Percentiles rank a stretch among this genome's conserved stretches.
Evolutionary conservation across 1,140 invertebrate genomes (phyloP).

Genomic region (Rhopalosiphum padi): DNA sequence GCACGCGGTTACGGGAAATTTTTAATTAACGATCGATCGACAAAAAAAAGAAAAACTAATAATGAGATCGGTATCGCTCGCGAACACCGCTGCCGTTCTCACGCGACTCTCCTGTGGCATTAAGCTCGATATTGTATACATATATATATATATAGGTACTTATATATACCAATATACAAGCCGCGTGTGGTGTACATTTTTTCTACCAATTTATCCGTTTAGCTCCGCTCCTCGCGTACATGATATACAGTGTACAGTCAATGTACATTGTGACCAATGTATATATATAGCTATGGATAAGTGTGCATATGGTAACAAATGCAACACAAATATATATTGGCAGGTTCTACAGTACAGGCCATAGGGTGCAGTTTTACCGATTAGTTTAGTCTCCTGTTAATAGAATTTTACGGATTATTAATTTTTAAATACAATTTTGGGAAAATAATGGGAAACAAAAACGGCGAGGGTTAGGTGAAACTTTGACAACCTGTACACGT

Average conservation of each 20-base stretch:
- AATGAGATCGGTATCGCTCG: constrained; percentile 41
- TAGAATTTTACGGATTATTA: background rate
- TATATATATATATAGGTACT: background rate
- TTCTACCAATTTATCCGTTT: background rate
- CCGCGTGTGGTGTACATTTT: background rate
- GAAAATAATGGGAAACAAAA: too few relatives aligned
- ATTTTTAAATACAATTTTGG: background rate
- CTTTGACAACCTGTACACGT: background rate
- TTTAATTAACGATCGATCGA: constrained; percentile 46
- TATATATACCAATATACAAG: background rate
- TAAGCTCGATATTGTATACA: background rate
- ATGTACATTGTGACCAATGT: background rate
- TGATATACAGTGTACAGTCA: background rate
- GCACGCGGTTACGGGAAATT: constrained; percentile 16
- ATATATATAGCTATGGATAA: background rate
- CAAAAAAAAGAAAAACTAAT: constrained; percentile 42
- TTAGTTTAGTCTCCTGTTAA: background rate
- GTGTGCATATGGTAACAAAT: background rate
- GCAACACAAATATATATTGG: background rate
- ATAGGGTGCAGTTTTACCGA: background rate
- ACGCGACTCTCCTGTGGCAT: constrained; percentile 19
- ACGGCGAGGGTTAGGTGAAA: background rate
- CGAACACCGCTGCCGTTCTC: background rate
- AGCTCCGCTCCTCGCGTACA: background rate
- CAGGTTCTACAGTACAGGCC: background rate